A percentile compares a stretch with the other conserved stretches of the same genome.
Conservation (phyloP, 2,888 invertebrate genomes). For the Epinotia nisella region DNA sequence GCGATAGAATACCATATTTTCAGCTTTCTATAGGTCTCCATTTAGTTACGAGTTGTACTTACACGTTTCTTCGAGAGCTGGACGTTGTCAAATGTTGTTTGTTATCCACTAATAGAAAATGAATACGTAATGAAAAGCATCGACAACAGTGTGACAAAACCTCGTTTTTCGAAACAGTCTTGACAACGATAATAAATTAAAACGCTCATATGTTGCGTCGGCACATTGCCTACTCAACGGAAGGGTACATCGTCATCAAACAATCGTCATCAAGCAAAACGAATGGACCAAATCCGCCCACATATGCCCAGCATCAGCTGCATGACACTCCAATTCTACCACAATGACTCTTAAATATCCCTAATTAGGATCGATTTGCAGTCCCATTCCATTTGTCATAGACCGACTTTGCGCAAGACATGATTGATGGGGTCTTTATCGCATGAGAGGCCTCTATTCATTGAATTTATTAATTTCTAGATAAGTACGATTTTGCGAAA, state of each 20-base stretch:
- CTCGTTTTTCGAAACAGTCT: not conserved
- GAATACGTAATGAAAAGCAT: too few relatives aligned
- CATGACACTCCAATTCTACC: constrained; percentile 65
- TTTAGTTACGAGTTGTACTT: too few relatives aligned
- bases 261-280: constrained; percentile 45
- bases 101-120: too few relatives aligned
- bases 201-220: constrained; percentile 18
- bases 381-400: constrained; percentile 71
- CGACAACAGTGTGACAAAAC: too few relatives aligned
- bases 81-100: too few relatives aligned
- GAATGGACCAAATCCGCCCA: constrained; percentile 53
- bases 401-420: constrained; percentile 69
- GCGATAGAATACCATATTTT: too few relatives aligned
- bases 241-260: constrained; percentile 42
- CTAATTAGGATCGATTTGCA: constrained; percentile 81
- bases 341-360: constrained; percentile 80
- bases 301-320: constrained; percentile 59
- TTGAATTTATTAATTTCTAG: constrained; percentile 63
- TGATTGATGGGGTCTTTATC: constrained; percentile 72
- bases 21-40: too few relatives aligned
- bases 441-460: constrained; percentile 48
- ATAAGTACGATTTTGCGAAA: constrained; percentile 67
- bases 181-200: not conserved
- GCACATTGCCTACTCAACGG: constrained; percentile 10
- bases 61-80: too few relatives aligned